Evolutionary conservation across 2,113 vertebrate species (phyloP), one percentile per base, ranked within the genome.

Genomic region (Gymnorhina tibicen): DNA sequence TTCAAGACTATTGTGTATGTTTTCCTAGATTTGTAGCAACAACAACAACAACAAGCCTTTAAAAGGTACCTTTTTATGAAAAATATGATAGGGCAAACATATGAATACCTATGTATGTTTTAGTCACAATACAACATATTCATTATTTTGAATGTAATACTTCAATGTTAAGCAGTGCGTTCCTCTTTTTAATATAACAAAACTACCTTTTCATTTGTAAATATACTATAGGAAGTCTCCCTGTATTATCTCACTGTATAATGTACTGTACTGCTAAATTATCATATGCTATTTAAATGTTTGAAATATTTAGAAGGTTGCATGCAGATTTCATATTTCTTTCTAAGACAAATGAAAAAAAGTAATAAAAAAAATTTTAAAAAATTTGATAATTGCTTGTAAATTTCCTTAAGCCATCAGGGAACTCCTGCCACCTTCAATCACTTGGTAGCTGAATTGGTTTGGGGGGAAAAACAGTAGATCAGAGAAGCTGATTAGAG

Each of bases 271-370:
- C 97, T 94, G 97, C 97, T 98, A 98, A 98, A 98, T 98, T 98
- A 97, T 98, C 98, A 96, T 97, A 98, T 98, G 96, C 98, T 98
- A 98, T 98, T 98, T 98, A 98, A 98, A 98, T 98, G 95, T 98
- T 98, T 95, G 97, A 96, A 98, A 96, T 97, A 95, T 96, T 96
- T 98, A 98, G 98, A 93, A 94, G 96, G 93, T 97, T 97, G 98
- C 98, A 98, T 98, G 98, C 98, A 97, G 83, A 97, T 97, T 98
- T 98, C 98, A 94, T 98, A 98, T 98, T 98, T 97, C 96, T 98
- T 98, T 98, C 98, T 98, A 98, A 98, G 98, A 97, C 95, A 97
- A 98, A 98, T 85, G 32, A 72, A 94, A 82, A 97, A 97, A 93
- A 84, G 79, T 97, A 96, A 97, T 97, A 98, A 98, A 99, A 99